phyloP scores from a whole-genome alignment of 2,797 vertebrate species.

The Myripristis jacobus region DNA sequence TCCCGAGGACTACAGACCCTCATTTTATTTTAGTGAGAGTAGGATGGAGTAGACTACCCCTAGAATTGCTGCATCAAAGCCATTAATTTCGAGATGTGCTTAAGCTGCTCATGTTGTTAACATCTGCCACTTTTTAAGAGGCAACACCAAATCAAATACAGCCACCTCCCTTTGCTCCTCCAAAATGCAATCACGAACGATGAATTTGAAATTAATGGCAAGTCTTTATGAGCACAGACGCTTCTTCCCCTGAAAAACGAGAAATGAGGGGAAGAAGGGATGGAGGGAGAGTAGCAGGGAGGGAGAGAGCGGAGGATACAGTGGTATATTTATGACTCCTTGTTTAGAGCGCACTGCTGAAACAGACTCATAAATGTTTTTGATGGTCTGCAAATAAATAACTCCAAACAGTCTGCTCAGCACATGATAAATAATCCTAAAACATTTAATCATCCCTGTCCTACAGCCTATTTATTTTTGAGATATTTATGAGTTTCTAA shows the following conservation, averaged over 20 bases:
- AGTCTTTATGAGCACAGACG: constrained; percentile 56
- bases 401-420: constrained; percentile 73
- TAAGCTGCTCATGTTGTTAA: constrained; percentile 21
- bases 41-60: too few species aligned
- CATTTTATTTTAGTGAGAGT: background rate
- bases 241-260: constrained; percentile 52
- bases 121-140: constrained; percentile 25
- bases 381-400: constrained; percentile 77
- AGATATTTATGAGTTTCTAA: constrained; percentile 67
- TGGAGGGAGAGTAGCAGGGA: constrained; percentile 22
- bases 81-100: constrained; percentile 51
- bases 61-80: constrained; percentile 35
- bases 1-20: constrained; percentile 19
- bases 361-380: constrained; percentile 83
- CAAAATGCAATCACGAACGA: constrained; percentile 59
- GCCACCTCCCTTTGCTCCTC: background rate
- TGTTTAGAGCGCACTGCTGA: constrained; percentile 73
- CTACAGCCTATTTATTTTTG: constrained; percentile 57
- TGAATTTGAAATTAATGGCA: constrained; percentile 65
- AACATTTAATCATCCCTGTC: constrained; percentile 72
- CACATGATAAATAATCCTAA: constrained; percentile 77
- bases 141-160: constrained; percentile 40
- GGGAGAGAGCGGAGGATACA: constrained; percentile 47
- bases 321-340: constrained; percentile 70
- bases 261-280: constrained; percentile 38